Evolutionary conservation across 2,888 invertebrate genomes (phyloP).

Genomic region (Hipparchia semele): DNA sequence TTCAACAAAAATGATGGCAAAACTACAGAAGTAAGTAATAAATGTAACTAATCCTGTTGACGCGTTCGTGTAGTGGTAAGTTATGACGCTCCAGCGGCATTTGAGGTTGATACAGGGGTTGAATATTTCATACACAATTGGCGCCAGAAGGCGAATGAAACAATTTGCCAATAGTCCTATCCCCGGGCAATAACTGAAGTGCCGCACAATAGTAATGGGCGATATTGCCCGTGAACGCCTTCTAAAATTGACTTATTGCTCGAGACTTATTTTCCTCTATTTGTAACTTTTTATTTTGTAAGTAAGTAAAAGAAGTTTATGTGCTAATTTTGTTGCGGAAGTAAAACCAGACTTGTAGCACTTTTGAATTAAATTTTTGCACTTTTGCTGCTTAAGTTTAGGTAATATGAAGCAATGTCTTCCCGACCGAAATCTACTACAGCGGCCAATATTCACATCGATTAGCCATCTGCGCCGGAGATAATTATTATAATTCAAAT

Average conservation of each 20-base stretch:
- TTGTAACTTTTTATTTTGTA: conserved; percentile 8
- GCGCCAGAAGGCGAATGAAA: conserved; percentile 75
- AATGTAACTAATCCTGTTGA: background rate
- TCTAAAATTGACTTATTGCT: conserved; percentile 21
- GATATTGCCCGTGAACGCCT: conserved; percentile 65
- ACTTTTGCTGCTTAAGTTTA: too few relatives aligned
- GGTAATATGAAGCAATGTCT: too few relatives aligned
- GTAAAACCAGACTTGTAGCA: too few relatives aligned
- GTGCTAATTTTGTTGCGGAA: too few relatives aligned
- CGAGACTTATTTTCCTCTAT: conserved; percentile 9
- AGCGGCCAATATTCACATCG: too few relatives aligned
- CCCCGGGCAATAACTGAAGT: conserved; percentile 75
- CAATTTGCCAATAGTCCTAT: conserved; percentile 81
- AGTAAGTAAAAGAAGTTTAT: background rate
- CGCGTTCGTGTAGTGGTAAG: background rate
- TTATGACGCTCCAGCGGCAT: background rate
- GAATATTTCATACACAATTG: conserved; percentile 77
- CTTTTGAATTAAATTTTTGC: too few relatives aligned
- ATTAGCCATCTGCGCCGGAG: too few relatives aligned
- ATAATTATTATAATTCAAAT: too few relatives aligned
- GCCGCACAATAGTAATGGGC: conserved; percentile 72
- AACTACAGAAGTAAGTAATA: too few relatives aligned
- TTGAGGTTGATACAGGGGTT: conserved; percentile 57
- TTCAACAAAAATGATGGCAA: too few relatives aligned
- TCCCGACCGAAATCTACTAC: too few relatives aligned